These are phyloP conservation scores for Lethenteron camtschaticum DNA, from an alignment of 2,113 vertebrate species.

Conservation along the genomic window DNA sequence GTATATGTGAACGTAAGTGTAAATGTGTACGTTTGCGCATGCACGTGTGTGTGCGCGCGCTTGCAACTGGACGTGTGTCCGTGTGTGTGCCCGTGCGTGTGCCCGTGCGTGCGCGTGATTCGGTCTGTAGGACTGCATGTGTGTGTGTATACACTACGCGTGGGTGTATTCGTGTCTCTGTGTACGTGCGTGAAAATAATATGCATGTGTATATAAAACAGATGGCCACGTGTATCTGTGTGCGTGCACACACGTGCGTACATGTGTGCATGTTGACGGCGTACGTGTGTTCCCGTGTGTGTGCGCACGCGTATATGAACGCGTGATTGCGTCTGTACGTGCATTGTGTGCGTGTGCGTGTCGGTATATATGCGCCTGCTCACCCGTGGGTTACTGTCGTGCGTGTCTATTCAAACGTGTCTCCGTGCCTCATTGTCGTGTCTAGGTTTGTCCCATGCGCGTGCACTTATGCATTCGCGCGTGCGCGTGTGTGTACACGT, in stretches of 20 bases:
- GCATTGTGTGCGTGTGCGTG: not conserved
- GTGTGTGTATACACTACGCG: not conserved
- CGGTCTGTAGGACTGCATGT: not conserved
- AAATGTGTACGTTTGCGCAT: not conserved
- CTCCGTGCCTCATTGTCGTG: too few relatives aligned
- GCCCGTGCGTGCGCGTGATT: not conserved
- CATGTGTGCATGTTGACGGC: not conserved
- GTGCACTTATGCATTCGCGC: too few relatives aligned
- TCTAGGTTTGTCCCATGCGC: too few relatives aligned
- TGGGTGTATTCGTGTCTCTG: not conserved
- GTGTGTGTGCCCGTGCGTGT: not conserved
- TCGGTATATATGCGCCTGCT: too few relatives aligned
- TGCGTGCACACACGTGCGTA: not conserved
- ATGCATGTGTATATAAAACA: not conserved
- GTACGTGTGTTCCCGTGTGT: not conserved
- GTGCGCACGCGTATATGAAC: not conserved
- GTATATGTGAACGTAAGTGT: not conserved
- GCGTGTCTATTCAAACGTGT: too few relatives aligned
- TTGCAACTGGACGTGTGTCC: not conserved
- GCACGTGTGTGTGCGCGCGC: not conserved
- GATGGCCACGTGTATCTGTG: not conserved
- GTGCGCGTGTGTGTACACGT: too few relatives aligned
- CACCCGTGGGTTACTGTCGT: too few relatives aligned
- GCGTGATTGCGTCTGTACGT: not conserved
- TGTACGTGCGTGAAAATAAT: not conserved